Percentiles rank a stretch among this genome's conserved stretches.
Conservation (phyloP, 37 sponge, comb jelly and placozoan genomes). For the Bolinopsis microptera region DNA sequence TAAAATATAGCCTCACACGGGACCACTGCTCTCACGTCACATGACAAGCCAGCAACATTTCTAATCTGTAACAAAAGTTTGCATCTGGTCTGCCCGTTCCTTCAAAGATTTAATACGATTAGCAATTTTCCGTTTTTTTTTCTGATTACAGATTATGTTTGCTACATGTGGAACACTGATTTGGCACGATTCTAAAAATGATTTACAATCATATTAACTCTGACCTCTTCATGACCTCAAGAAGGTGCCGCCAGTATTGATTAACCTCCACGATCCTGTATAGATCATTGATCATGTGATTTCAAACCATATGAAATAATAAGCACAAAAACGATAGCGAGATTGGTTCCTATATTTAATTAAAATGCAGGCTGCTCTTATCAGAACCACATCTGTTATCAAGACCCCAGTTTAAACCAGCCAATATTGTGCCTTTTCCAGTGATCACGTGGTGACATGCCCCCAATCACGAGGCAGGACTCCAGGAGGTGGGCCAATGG, state of each 20-base stretch:
- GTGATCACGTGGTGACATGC: neutral
- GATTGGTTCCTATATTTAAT: constrained; percentile 24
- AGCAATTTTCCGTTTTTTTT: neutral
- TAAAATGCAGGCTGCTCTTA: constrained; percentile 1
- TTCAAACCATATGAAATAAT: neutral
- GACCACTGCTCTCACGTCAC: neutral
- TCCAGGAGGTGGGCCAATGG: neutral
- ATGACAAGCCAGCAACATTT: neutral
- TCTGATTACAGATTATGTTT: neutral
- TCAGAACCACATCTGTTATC: constrained; percentile 63
- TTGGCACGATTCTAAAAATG: neutral
- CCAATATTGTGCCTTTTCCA: neutral
- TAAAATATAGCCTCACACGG: too few relatives aligned
- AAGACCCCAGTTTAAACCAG: neutral
- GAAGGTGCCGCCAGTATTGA: too few relatives aligned
- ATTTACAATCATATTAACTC: neutral
- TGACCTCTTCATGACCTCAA: too few relatives aligned
- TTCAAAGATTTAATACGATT: neutral
- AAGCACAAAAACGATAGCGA: neutral
- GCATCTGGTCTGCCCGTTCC: neutral
- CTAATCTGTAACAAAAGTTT: neutral
- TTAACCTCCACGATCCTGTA: neutral
- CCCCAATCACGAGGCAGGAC: neutral
- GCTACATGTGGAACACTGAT: neutral
- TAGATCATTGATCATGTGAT: neutral